A percentile compares a stretch with the other conserved stretches of the same genome.
phyloP scores from a whole-genome alignment of 1,140 invertebrate species.

The Uloborus diversus region DNA sequence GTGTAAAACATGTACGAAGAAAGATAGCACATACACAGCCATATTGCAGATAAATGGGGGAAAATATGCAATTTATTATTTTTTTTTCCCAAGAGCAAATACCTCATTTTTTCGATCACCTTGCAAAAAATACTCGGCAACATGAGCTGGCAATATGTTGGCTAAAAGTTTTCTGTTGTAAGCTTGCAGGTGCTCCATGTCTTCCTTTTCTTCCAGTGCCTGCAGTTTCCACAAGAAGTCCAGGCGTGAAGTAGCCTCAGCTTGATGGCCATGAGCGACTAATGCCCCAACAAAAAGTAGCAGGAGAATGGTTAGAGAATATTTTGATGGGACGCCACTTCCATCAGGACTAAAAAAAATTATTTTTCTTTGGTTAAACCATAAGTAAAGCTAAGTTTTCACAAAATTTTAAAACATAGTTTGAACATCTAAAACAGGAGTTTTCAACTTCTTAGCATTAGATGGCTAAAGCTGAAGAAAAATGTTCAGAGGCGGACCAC shows the following conservation, averaged over 20 bases:
- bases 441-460: too few relatives aligned
- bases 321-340: conserved; percentile 60
- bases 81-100: conserved; percentile 48
- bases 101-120: conserved; percentile 71
- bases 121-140: conserved; percentile 75
- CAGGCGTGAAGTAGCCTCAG: conserved; percentile 82
- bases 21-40: too few relatives aligned
- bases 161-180: conserved; percentile 85
- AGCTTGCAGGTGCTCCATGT: conserved; percentile 92
- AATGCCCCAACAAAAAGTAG: conserved; percentile 76
- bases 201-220: conserved; percentile 84
- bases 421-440: too few relatives aligned
- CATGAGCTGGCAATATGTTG: conserved; percentile 87
- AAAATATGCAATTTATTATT: too few relatives aligned
- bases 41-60: too few relatives aligned
- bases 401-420: too few relatives aligned
- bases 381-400: too few relatives aligned
- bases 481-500: too few relatives aligned
- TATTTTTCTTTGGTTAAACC: too few relatives aligned
- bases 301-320: conserved; percentile 69
- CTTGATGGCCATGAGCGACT: conserved; percentile 87
- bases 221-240: conserved; percentile 95
- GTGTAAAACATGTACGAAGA: too few relatives aligned
- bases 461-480: too few relatives aligned
- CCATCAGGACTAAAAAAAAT: conserved; percentile 25